phyloP scores from a whole-genome alignment of 2,888 invertebrate species.

The Perizoma affinitatum region DNA sequence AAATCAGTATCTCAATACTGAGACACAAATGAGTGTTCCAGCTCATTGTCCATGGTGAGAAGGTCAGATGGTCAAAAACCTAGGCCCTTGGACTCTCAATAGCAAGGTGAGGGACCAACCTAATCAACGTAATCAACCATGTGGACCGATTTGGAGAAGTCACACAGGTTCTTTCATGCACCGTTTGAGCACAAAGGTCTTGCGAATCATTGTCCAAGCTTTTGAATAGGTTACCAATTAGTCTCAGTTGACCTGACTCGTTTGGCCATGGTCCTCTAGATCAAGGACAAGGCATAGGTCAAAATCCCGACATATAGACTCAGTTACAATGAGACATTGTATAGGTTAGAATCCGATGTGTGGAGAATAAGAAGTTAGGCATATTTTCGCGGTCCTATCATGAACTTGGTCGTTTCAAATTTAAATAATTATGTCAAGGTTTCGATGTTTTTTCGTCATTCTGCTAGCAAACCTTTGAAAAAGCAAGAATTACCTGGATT shows the following conservation, averaged over 20 bases:
- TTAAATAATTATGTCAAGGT: too few relatives aligned
- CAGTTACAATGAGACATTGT: too few relatives aligned
- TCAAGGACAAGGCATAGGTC: neutral
- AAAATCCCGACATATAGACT: neutral
- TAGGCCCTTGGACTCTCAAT: conserved; percentile 7
- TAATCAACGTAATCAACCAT: neutral
- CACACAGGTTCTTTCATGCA: neutral
- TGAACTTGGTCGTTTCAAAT: too few relatives aligned
- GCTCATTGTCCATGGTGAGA: conserved; percentile 1
- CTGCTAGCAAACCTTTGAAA: neutral
- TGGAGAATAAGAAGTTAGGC: too few relatives aligned
- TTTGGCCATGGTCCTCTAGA: neutral
- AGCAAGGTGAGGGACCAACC: neutral
- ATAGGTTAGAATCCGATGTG: too few relatives aligned
- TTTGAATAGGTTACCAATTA: neutral
- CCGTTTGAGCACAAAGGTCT: neutral
- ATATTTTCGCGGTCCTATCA: too few relatives aligned
- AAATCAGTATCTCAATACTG: too few relatives aligned
- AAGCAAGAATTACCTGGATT: too few relatives aligned
- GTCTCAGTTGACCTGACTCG: neutral
- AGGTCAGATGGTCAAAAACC: conserved; percentile 17
- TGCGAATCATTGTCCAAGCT: neutral
- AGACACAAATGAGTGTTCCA: too few relatives aligned
- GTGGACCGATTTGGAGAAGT: neutral
- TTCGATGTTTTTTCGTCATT: too few relatives aligned